Evolutionary conservation across 2,797 vertebrate species (phyloP), one percentile per base, ranked within the genome.

Genomic region (Megaceryle alcyon): DNA sequence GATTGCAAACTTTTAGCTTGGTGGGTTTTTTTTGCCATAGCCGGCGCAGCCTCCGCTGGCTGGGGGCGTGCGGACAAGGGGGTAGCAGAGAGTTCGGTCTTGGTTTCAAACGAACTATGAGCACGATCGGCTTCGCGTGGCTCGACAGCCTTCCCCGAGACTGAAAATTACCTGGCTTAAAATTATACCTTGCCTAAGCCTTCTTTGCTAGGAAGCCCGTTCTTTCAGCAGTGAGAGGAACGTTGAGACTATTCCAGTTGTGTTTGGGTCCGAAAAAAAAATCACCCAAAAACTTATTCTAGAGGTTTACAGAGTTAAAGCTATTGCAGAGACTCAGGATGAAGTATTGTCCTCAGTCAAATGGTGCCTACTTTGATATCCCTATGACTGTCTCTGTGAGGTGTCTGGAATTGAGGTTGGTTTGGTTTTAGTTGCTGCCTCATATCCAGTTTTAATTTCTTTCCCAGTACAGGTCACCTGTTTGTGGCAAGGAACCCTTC

Each of bases 361-460:
- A 49, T 12, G 46, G 22, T 39, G 14, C 12, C 41, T 57, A 1
- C 65, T 92, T 44, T 44, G 46, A 12, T 87, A 39, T 44, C 35
- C 16, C 69, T 80, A 77, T 37, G 44, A 53, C 21, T 66, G 51
- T 48, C 59, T 81, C 57, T 77, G 15, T 0, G 15, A 90, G 56
- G 37, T 96, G 56, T 90, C 61, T 86, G 57, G 35, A 54, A 54
- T 1, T 0, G 41, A 21, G 2, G 2, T 15, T 81, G 75, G 90
- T 96, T 96, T 90, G 88, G 46, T 90, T 92, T 86, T 9, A 46
- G 41, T 69, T 83, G 73, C 73, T 94, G 90, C 37, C 69, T 94
- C 83, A 83, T 72, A 92, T 94, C 93, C 93, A 92, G 90, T 72
- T 92, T 94, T 95, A 95, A 91, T 94, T 95, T 90, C 77, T 71